phyloP scores from a whole-genome alignment of 1,140 invertebrate genomes.

The Drosophila prosaltans region DNA sequence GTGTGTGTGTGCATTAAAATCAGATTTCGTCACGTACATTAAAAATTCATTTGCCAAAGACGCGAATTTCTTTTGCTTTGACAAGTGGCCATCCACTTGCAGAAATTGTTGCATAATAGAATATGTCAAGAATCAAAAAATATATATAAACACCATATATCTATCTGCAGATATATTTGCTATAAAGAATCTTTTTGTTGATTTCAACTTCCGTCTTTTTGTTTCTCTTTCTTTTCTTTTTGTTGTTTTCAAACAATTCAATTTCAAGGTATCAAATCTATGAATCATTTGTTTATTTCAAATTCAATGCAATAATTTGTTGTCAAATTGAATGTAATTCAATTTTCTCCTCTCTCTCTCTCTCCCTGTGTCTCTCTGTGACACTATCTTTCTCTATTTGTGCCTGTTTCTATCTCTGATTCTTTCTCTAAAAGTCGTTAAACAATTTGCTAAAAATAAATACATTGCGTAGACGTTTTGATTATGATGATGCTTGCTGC shows the following conservation, averaged over 20 bases:
- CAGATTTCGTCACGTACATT: constrained; percentile 78
- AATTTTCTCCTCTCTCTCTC: too few relatives aligned
- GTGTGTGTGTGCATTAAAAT: constrained; percentile 66
- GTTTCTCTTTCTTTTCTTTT: constrained; percentile 24
- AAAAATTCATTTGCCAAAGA: constrained; percentile 68
- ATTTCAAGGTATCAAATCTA: constrained; percentile 1
- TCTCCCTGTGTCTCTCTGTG: too few relatives aligned
- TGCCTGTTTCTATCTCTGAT: constrained; percentile 31
- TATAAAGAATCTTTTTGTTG: constrained; percentile 26
- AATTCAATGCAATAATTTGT: constrained; percentile 34
- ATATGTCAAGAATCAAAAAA: constrained; percentile 8
- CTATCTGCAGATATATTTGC: neutral
- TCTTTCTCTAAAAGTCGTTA: constrained; percentile 62
- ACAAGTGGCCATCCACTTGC: constrained; percentile 65
- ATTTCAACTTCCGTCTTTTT: constrained; percentile 43
- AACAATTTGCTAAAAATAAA: constrained; percentile 80
- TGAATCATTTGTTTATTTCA: constrained; percentile 46
- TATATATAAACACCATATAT: neutral
- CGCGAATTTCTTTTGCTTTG: constrained; percentile 38
- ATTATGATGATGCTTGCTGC: neutral
- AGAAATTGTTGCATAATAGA: constrained; percentile 61
- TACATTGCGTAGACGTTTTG: constrained; percentile 64
- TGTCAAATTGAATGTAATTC: constrained; percentile 23
- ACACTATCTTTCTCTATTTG: neutral
- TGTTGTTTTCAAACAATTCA: constrained; percentile 33